Percentiles rank a stretch among this genome's conserved stretches.
These are phyloP conservation scores for Crenuchus spilurus DNA, from an alignment of 2,797 vertebrate genomes.

Conservation along the genomic window DNA sequence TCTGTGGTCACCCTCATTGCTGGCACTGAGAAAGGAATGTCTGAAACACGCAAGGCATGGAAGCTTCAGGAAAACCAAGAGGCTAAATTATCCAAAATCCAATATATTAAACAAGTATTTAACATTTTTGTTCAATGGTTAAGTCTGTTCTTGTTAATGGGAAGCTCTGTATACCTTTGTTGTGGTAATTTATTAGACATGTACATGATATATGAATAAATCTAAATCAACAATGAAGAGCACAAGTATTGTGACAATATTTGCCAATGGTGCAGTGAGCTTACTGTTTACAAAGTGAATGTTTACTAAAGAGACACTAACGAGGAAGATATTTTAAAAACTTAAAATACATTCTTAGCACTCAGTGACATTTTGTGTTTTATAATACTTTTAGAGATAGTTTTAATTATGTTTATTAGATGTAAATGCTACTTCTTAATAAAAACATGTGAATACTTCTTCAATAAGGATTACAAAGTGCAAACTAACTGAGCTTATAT, in stretches of 20 bases:
- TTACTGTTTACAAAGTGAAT: slow-evolving; percentile 68
- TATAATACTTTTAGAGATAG: background rate
- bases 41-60: slow-evolving; percentile 50
- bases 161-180: background rate
- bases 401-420: background rate
- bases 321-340: background rate
- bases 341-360: background rate
- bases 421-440: too few relatives aligned
- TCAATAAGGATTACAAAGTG: too few relatives aligned
- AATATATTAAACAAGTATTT: background rate
- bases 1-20: slow-evolving; percentile 58
- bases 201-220: background rate
- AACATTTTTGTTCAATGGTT: background rate
- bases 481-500: too few relatives aligned
- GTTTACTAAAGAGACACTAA: slow-evolving; percentile 47
- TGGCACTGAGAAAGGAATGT: slow-evolving; percentile 59
- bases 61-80: slow-evolving; percentile 58
- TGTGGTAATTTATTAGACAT: background rate
- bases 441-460: too few relatives aligned
- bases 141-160: background rate
- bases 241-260: slow-evolving; percentile 71
- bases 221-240: slow-evolving; percentile 30
- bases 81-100: background rate
- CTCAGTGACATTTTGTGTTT: background rate
- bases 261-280: slow-evolving; percentile 72